Conservation (phyloP, 2,113 vertebrate species). For the Astatoreochromis straeleni region DNA sequence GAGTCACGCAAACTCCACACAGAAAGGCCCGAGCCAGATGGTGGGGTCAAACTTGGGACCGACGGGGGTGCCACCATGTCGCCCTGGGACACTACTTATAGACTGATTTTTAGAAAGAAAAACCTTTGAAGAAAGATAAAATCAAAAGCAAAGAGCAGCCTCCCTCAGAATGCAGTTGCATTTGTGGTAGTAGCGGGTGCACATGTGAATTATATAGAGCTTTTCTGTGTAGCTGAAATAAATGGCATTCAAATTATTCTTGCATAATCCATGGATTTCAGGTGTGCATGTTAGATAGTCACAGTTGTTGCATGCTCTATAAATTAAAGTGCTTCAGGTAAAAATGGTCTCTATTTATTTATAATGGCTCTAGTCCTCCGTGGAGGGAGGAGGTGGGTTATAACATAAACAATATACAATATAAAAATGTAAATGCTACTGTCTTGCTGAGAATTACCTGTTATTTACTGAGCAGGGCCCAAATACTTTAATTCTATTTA, state of each 20-base stretch:
- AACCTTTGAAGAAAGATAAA: neutral
- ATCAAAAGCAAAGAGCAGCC: neutral
- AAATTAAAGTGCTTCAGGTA: neutral
- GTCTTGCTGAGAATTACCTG: neutral
- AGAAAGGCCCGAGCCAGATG: neutral
- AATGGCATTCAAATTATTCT: neutral
- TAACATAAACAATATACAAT: neutral
- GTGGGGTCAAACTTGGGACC: accelerated
- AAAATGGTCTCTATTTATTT: neutral
- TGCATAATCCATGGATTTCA: neutral
- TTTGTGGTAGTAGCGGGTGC: neutral
- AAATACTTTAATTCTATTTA: neutral
- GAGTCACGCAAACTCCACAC: neutral
- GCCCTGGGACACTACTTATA: neutral
- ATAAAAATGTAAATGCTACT: accelerated
- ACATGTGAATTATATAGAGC: neutral
- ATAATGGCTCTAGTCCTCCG: neutral
- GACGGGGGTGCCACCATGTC: accelerated
- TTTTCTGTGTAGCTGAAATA: neutral
- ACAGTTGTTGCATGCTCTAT: neutral
- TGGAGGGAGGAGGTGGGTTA: neutral
- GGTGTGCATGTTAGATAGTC: neutral
- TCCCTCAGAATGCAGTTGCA: neutral
- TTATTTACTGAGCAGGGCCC: neutral
- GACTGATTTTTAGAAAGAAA: neutral